Evolutionary conservation across 1,140 invertebrate genomes (phyloP).

Genomic region (Drosophila kanapiae): DNA sequence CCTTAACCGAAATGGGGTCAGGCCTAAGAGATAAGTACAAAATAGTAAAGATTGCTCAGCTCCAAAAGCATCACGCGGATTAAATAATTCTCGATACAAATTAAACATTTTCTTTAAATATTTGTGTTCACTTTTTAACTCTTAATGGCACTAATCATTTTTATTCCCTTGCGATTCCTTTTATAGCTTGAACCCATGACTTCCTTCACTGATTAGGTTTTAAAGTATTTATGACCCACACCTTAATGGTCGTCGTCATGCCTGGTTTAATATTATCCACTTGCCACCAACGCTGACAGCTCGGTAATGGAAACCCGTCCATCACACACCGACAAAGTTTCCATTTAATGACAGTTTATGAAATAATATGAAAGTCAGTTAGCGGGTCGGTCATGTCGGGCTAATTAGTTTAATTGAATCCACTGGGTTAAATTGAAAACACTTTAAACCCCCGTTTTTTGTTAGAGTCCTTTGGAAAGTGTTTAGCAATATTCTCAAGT

Average conservation of each 20-base stretch:
- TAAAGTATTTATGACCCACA: slow-evolving; percentile 45
- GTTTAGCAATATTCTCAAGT: background rate
- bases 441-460: slow-evolving; percentile 8
- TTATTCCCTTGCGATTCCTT: slow-evolving; percentile 15
- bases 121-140: background rate
- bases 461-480: slow-evolving; percentile 2
- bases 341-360: slow-evolving; percentile 59
- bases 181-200: slow-evolving; percentile 42
- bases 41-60: slow-evolving; percentile 68
- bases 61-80: slow-evolving; percentile 68
- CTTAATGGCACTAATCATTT: slow-evolving; percentile 12
- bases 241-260: slow-evolving; percentile 46
- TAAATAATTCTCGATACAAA: slow-evolving; percentile 42
- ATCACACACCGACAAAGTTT: slow-evolving; percentile 37
- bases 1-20: slow-evolving; percentile 69
- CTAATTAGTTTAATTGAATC: slow-evolving; percentile 74
- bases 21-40: slow-evolving; percentile 71
- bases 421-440: slow-evolving; percentile 15
- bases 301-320: slow-evolving; percentile 68
- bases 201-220: slow-evolving; percentile 45
- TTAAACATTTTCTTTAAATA: slow-evolving; percentile 28
- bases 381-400: slow-evolving; percentile 22
- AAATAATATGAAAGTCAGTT: slow-evolving; percentile 55
- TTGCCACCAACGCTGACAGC: slow-evolving; percentile 51
- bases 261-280: slow-evolving; percentile 30